Percentiles rank a stretch among this genome's conserved stretches.
Evolutionary conservation across 2,888 invertebrate species (phyloP).

Genomic region (Melinaea marsaeus): DNA sequence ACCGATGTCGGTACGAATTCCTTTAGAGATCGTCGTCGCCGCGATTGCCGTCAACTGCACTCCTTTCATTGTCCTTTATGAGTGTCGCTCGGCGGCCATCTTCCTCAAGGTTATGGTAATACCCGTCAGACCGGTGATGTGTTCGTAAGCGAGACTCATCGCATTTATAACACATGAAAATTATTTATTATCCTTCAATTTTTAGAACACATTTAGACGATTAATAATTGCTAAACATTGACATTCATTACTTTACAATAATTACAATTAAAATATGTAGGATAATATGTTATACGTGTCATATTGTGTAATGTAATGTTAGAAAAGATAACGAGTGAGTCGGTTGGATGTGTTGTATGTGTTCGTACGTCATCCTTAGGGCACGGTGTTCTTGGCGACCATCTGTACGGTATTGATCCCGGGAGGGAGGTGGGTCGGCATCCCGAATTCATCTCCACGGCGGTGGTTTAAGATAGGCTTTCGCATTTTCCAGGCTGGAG

Average conservation of each 20-base stretch:
- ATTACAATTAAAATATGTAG: constrained; percentile 9
- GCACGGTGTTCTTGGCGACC: constrained; percentile 50
- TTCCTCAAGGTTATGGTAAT: constrained; percentile 67
- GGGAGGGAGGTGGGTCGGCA: constrained; percentile 72
- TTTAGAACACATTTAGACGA: background rate
- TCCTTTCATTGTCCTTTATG: constrained; percentile 56
- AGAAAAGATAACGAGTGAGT: constrained; percentile 11
- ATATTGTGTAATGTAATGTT: background rate
- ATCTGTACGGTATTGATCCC: constrained; percentile 74
- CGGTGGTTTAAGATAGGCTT: constrained; percentile 64
- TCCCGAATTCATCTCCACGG: constrained; percentile 65
- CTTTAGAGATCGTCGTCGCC: constrained; percentile 61
- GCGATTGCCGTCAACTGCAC: constrained; percentile 53
- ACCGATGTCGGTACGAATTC: constrained; percentile 71
- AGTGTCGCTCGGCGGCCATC: constrained; percentile 48
- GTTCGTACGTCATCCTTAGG: constrained; percentile 28
- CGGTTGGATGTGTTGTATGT: constrained; percentile 13
- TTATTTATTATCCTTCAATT: background rate
- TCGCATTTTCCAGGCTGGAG: constrained; percentile 70
- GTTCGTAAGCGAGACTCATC: constrained; percentile 52
- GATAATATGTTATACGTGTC: background rate
- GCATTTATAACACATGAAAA: constrained; percentile 24
- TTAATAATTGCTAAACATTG: background rate
- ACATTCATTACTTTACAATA: background rate
- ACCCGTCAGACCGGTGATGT: constrained; percentile 60